These are phyloP conservation scores for Cynodonichthys magdalenae DNA, from an alignment of 2,797 vertebrate genomes.

Conservation along the genomic window DNA sequence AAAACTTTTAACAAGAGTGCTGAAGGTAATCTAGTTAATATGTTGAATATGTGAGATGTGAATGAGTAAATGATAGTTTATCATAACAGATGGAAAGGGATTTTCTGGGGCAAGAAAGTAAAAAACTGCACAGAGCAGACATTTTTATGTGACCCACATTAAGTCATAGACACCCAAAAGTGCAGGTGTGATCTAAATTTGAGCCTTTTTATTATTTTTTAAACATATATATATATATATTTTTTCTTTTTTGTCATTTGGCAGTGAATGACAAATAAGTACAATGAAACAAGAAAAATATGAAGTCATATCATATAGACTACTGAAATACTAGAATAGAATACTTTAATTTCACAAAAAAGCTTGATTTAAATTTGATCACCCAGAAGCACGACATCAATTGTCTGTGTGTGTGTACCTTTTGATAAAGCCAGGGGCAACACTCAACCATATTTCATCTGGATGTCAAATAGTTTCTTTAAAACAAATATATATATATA, in stretches of 20 bases:
- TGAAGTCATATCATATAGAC: not conserved
- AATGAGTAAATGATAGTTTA: constrained; percentile 38
- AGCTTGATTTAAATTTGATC: constrained; percentile 18
- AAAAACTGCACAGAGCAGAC: not conserved
- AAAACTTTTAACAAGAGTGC: constrained; percentile 6
- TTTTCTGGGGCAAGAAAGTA: constrained; percentile 10
- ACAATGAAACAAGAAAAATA: constrained; percentile 3
- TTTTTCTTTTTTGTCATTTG: not conserved
- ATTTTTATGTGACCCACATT: not conserved
- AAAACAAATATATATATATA: too few species aligned
- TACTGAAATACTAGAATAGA: too few species aligned
- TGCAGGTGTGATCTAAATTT: too few species aligned
- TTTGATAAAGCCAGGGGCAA: constrained; percentile 8
- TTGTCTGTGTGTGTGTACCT: constrained; percentile 2
- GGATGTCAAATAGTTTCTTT: constrained; percentile 5
- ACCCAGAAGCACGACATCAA: constrained; percentile 20
- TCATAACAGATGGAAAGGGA: constrained; percentile 3
- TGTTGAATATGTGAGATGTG: constrained; percentile 16
- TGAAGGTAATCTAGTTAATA: not conserved
- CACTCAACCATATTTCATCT: constrained; percentile 13
- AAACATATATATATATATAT: not conserved
- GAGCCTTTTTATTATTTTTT: too few species aligned
- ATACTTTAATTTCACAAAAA: not conserved
- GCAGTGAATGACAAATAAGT: not conserved
- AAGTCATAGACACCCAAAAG: too few species aligned